Evolutionary conservation across 2,113 vertebrate species (phyloP), one percentile per base, ranked within the genome.

Genomic region (Erythrocebus patas): DNA sequence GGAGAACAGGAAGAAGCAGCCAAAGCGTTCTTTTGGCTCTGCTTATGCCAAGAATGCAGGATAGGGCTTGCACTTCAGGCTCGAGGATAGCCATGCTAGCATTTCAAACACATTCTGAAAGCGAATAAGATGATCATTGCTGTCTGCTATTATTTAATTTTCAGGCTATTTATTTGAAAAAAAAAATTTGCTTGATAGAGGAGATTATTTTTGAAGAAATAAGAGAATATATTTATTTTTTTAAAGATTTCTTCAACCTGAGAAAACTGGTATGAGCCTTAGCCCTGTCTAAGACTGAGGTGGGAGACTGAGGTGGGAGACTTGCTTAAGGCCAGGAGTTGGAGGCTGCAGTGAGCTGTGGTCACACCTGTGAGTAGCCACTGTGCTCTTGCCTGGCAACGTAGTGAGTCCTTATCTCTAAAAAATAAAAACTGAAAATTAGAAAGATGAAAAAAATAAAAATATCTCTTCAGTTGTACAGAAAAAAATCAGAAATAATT

Each of bases 1-100:
- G 96, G 93, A 93, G 86, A 66, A 95, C 68, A 95, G 94, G 97
- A 97, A 96, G 96, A 78, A 88, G 95, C 35, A 66, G 25, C 0
- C 12, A 94, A 89, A 59, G 32, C 43, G 73, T 4, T 6, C 73
- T 92, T 30, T 2, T 70, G 38, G 52, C 55, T 78, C 90, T 16
- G 89, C n/a, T 93, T 66, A 22, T 61, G 83, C 80, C 89, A 70
- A 35, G 68, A 38, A 45, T 27, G 52, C 91, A 92, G 43, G 84
- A 64, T 64, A 93, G 16, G 22, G 48, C 92, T 91, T 61, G 66
- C 8, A 48, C 6, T 66, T 27, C 22, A 6, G 0, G 22, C 59
- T 72, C 23, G 18, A 72, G 79, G 30, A 10, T 25, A 59, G 57
- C 12, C 35, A 38, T 6, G 43, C 35, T 32, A 64, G 64, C 72